phyloP scores from a whole-genome alignment of 2,888 invertebrate genomes.

The Heteropelma amictum region DNA sequence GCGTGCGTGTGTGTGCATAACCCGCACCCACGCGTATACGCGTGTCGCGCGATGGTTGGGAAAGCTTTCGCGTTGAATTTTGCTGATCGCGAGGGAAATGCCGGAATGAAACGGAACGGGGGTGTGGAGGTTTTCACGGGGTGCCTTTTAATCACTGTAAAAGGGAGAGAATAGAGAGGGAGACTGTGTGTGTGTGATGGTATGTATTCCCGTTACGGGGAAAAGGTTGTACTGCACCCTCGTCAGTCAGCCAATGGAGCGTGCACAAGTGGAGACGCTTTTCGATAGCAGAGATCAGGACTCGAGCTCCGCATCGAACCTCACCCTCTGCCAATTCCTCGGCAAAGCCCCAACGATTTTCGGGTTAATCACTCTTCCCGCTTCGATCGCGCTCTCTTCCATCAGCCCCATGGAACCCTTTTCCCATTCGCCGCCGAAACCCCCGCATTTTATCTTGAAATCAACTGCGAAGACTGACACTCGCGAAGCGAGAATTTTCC shows the following conservation, averaged over 20 bases:
- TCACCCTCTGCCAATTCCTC: slow-evolving; percentile 21
- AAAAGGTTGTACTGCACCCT: slow-evolving; percentile 58
- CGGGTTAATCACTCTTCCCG: slow-evolving; percentile 65
- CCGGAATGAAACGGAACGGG: slow-evolving; percentile 5
- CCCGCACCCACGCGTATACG: neutral
- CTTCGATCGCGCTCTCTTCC: slow-evolving; percentile 31
- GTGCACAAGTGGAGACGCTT: slow-evolving; percentile 60
- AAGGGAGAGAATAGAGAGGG: slow-evolving; percentile 42
- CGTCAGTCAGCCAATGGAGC: slow-evolving; percentile 63
- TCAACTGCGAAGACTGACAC: slow-evolving; percentile 29
- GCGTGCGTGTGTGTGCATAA: neutral
- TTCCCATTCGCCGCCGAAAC: neutral
- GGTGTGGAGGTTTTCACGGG: slow-evolving; percentile 34
- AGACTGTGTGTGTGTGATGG: slow-evolving; percentile 37
- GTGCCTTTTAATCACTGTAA: slow-evolving; percentile 57
- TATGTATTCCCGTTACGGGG: slow-evolving; percentile 20
- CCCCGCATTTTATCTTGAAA: slow-evolving; percentile 51
- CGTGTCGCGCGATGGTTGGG: slow-evolving; percentile 7
- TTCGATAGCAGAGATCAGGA: slow-evolving; percentile 57
- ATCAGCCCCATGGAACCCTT: slow-evolving; percentile 26
- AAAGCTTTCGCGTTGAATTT: slow-evolving; percentile 48
- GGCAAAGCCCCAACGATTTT: slow-evolving; percentile 61
- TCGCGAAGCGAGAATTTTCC: slow-evolving; percentile 19
- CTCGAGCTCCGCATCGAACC: slow-evolving; percentile 52
- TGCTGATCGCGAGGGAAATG: slow-evolving; percentile 39